Evolutionary conservation across 2,888 invertebrate species (phyloP).

Genomic region (Euplagia quadripunctaria): DNA sequence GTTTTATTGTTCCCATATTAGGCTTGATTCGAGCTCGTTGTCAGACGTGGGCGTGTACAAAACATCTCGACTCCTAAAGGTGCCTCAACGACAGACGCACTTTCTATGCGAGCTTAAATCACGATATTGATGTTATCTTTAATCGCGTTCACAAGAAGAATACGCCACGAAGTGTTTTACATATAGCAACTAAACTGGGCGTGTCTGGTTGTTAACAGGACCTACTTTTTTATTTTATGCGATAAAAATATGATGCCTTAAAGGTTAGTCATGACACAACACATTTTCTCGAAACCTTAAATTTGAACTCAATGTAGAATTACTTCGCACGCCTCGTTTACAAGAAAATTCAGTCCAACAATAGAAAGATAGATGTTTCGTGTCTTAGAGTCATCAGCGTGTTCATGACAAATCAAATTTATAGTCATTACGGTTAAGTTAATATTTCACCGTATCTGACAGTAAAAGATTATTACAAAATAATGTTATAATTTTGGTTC

Average conservation of each 20-base stretch:
- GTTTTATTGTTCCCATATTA: conserved; percentile 64
- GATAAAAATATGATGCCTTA: conserved; percentile 19
- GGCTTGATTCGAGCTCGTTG: conserved; percentile 56
- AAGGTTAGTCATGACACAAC: conserved; percentile 34
- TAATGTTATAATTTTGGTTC: conserved; percentile 27
- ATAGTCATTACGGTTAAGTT: conserved; percentile 45
- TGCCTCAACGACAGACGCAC: conserved; percentile 53
- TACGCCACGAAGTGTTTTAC: conserved; percentile 23
- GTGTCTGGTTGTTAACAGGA: conserved; percentile 15
- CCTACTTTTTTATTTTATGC: conserved; percentile 20
- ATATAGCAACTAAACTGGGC: conserved; percentile 25
- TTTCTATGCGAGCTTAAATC: conserved; percentile 62
- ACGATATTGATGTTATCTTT: conserved; percentile 52
- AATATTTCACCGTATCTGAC: conserved; percentile 31
- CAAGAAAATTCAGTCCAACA: conserved; percentile 41
- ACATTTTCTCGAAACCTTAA: conserved; percentile 52
- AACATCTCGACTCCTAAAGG: conserved; percentile 54
- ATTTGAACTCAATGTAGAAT: conserved; percentile 48
- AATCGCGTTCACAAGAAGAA: conserved; percentile 33
- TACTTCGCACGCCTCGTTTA: conserved; percentile 38
- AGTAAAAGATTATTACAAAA: conserved; percentile 27
- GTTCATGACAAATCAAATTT: conserved; percentile 57
- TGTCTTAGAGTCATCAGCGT: conserved; percentile 62
- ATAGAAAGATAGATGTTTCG: conserved; percentile 49
- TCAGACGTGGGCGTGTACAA: conserved; percentile 58